phyloP scores from a whole-genome alignment of 2,888 invertebrate species.

The Agrotis ipsilon region DNA sequence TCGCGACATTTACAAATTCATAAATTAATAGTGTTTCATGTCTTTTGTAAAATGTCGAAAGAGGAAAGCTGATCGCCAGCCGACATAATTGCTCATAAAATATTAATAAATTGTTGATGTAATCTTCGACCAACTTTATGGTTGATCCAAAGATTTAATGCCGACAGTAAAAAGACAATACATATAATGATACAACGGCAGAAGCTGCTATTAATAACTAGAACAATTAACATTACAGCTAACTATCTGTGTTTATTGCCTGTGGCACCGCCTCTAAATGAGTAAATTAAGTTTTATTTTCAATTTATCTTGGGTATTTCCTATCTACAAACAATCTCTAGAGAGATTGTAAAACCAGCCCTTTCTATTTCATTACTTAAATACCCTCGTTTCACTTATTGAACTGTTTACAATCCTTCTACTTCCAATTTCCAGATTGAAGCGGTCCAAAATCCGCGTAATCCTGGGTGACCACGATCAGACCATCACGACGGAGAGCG shows the following conservation, averaged over 20 bases:
- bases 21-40: conserved; percentile 1
- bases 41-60: conserved; percentile 4
- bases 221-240: not conserved
- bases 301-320: not conserved
- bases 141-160: not conserved
- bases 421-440: conserved; percentile 90
- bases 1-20: conserved; percentile 5
- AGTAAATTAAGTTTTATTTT: not conserved
- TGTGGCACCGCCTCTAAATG: not conserved
- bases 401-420: not conserved
- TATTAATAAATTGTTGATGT: not conserved
- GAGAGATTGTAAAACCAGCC: not conserved
- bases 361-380: not conserved
- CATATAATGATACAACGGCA: conserved; percentile 30
- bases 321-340: too few relatives aligned
- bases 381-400: too few relatives aligned
- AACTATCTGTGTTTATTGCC: conserved; percentile 2
- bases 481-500: conserved; percentile 94
- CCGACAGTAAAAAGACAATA: conserved; percentile 3
- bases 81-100: not conserved
- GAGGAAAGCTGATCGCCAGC: not conserved
- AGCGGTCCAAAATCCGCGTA: conserved; percentile 95
- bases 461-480: conserved; percentile 97
- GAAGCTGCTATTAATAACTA: not conserved
- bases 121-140: not conserved